Evolutionary conservation across 2,797 vertebrate species (phyloP), one percentile per base, ranked within the genome.

Genomic region (Hyperoplus immaculatus): DNA sequence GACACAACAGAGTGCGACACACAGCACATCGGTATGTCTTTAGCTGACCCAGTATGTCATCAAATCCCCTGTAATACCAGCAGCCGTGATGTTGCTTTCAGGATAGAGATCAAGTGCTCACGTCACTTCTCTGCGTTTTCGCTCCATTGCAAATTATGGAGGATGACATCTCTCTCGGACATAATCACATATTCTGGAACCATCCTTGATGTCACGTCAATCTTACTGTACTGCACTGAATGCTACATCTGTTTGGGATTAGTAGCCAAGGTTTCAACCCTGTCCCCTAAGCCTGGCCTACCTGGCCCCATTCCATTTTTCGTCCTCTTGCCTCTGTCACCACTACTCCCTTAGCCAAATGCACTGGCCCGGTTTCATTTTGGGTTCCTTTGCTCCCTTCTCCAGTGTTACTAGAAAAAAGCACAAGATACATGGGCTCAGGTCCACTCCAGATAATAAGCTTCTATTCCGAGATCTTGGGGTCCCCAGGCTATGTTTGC

Each of bases 181-280:
- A 75, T 89, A 89, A 91, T 90, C 87, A 80, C 79, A 73, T 80
- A 78, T 81, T 84, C 83, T 84, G 89, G 85, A 88, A 38, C 70
- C 60, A 59, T 82, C 73, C 69, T 74, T 50, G 79, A 85, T 88
- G 80, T 82, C 63, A 77, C 78, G 78, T 61, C 45, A 72, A 74
- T 83, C 75, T 77, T 78, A 76, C 83, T 76, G 70, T 66, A 82
- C 69, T 47, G 54, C 6, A 39, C 66, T 79, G 82, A 73, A 82
- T 50, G 50, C 79, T 80, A 77, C 89, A 91, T 92, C 89, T 93
- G 90, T 91, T 84, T 77, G 58, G 87, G 89, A 93, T 93, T 92
- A 93, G 82, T 79, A 8, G 12, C 63, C 50, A 61, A 78, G 74
- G 84, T 84, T 81, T 77, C 87, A 69, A 66, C 69, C 61, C 73